Evolutionary conservation across 2,888 invertebrate genomes (phyloP).

Genomic region (Eristalinus aeneus): DNA sequence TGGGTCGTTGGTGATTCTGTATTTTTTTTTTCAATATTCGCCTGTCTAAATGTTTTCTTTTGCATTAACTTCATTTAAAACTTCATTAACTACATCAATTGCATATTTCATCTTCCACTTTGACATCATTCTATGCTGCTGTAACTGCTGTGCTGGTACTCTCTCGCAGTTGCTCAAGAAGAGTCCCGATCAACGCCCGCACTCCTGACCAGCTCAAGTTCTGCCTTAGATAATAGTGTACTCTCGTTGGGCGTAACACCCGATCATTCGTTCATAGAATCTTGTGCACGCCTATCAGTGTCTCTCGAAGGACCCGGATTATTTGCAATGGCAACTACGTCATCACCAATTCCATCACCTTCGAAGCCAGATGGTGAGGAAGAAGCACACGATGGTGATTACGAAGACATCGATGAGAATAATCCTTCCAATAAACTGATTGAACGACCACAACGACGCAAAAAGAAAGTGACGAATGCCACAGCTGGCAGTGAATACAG

Average conservation of each 20-base stretch:
- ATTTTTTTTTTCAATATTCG: neutral
- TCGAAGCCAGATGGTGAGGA: conserved; percentile 81
- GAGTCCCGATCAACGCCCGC: conserved; percentile 95
- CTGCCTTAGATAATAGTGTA: conserved; percentile 82
- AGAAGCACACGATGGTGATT: conserved; percentile 75
- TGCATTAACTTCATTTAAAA: conserved; percentile 36
- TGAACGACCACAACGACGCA: conserved; percentile 69
- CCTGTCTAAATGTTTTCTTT: conserved; percentile 14
- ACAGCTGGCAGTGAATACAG: conserved; percentile 54
- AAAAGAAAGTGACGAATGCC: conserved; percentile 52
- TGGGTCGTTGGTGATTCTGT: conserved; percentile 54
- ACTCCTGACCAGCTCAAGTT: conserved; percentile 86
- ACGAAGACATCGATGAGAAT: conserved; percentile 76
- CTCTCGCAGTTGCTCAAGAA: conserved; percentile 90
- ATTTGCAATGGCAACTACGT: conserved; percentile 84
- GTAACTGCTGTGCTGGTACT: conserved; percentile 38
- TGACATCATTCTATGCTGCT: conserved; percentile 53
- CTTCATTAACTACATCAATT: conserved; percentile 64
- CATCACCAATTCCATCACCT: conserved; percentile 85
- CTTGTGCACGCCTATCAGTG: conserved; percentile 92
- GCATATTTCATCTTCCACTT: conserved; percentile 60
- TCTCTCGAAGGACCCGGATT: conserved; percentile 92
- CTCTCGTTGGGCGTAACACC: conserved; percentile 91
- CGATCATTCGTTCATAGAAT: conserved; percentile 92
- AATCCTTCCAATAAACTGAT: conserved; percentile 61